phyloP scores from a whole-genome alignment of 2,888 invertebrate genomes.

The Plagodis dolabraria region DNA sequence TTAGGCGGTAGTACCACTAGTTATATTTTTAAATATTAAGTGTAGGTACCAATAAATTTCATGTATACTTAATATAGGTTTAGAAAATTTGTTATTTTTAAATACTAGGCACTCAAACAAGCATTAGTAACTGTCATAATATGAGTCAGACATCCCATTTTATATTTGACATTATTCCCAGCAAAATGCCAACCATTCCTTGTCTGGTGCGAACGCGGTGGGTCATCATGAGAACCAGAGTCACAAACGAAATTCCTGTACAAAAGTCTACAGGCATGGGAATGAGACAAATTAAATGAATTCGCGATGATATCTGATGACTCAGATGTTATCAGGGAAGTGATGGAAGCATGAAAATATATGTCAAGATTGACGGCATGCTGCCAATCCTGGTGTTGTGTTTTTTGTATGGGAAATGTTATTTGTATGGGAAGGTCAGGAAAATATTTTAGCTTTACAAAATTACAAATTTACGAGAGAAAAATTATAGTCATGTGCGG shows the following conservation, averaged over 20 bases:
- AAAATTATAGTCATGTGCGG: no score
- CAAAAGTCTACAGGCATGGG: conserved; percentile 64
- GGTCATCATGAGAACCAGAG: conserved; percentile 58
- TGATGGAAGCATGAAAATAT: conserved; percentile 18
- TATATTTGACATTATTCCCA: conserved; percentile 26
- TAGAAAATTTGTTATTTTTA: no score
- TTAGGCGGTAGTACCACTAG: no score
- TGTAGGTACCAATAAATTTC: no score
- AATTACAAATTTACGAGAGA: no score
- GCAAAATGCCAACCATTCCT: conserved; percentile 52
- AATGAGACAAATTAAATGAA: conserved; percentile 69
- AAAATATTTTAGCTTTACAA: no score
- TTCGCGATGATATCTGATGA: conserved; percentile 29
- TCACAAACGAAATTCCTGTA: conserved; percentile 56
- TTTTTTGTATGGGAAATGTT: conserved; percentile 1
- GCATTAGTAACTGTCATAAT: no score
- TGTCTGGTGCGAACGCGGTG: conserved; percentile 51
- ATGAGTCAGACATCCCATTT: conserved; percentile 7
- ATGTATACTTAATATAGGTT: no score
- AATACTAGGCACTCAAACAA: no score
- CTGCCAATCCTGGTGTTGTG: conserved; percentile 15
- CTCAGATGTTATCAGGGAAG: conserved; percentile 21
- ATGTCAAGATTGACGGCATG: conserved; percentile 33
- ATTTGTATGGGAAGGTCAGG: not conserved
- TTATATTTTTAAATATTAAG: no score